Evolutionary conservation across 2,888 invertebrate genomes (phyloP).

Genomic region (Phengaris alcon): DNA sequence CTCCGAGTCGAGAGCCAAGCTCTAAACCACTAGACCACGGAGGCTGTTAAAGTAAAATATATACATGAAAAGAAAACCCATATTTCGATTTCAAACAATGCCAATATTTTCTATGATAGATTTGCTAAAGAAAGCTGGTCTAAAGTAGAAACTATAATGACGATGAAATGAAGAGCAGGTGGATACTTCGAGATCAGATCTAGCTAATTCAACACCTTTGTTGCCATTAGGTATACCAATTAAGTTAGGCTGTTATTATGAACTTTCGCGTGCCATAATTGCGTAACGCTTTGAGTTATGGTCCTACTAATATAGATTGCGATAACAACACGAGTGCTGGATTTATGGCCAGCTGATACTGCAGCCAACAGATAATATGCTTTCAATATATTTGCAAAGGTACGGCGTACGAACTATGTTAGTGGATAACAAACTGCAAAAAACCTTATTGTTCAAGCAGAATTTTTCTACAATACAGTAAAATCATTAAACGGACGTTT

Average conservation of each 20-base stretch:
- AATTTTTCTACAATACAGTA: too few relatives aligned
- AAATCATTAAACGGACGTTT: too few relatives aligned
- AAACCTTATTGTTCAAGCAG: background rate
- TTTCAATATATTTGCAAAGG: slow-evolving; percentile 22
- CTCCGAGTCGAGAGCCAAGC: too few relatives aligned
- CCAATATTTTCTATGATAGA: background rate
- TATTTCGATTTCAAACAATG: background rate
- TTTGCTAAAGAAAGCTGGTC: background rate
- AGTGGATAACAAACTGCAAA: background rate
- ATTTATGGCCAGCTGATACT: slow-evolving; percentile 55
- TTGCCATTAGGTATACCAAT: slow-evolving; percentile 43
- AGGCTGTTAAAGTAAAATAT: too few relatives aligned
- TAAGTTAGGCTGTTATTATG: slow-evolving; percentile 43
- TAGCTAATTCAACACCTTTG: slow-evolving; percentile 27
- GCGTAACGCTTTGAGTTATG: slow-evolving; percentile 56
- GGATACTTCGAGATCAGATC: slow-evolving; percentile 13
- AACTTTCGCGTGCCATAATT: slow-evolving; percentile 51
- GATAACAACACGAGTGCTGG: slow-evolving; percentile 51
- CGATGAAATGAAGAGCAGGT: slow-evolving; percentile 14
- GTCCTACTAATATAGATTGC: slow-evolving; percentile 54
- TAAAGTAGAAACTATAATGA: slow-evolving; percentile 3
- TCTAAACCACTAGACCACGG: too few relatives aligned
- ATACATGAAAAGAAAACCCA: too few relatives aligned
- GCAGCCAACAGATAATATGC: slow-evolving; percentile 46
- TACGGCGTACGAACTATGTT: background rate